Conservation (phyloP, 1,140 invertebrate species). For the Diploscapter pachys region DNA sequence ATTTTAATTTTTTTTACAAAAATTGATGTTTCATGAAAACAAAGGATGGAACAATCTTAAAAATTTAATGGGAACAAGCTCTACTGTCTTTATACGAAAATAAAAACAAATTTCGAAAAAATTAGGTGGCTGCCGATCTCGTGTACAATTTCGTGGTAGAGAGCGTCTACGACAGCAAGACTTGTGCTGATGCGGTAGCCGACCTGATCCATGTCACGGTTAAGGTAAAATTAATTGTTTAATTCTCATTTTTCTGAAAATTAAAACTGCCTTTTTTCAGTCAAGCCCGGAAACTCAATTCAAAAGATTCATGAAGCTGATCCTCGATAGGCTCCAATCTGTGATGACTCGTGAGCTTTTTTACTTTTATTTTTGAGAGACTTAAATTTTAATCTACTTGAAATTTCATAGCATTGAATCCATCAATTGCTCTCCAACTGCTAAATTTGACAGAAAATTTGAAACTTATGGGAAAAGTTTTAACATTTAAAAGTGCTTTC, state of each 20-base stretch:
- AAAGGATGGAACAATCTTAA: no score
- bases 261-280: slow-evolving; percentile 63
- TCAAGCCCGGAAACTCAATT: slow-evolving; percentile 70
- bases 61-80: no score
- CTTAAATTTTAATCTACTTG: background rate
- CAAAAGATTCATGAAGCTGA: slow-evolving; percentile 39
- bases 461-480: no score
- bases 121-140: slow-evolving; percentile 72
- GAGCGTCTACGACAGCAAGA: slow-evolving; percentile 75
- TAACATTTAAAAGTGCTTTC: slow-evolving; percentile 15
- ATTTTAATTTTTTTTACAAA: background rate
- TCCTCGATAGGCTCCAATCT: slow-evolving; percentile 57
- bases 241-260: slow-evolving; percentile 67
- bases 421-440: no score
- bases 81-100: no score
- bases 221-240: slow-evolving; percentile 70
- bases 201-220: slow-evolving; percentile 71
- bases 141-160: slow-evolving; percentile 71
- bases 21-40: slow-evolving; percentile 56
- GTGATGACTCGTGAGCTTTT: slow-evolving; percentile 60
- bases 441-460: no score
- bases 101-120: background rate
- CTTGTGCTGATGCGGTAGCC: slow-evolving; percentile 74
- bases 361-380: background rate
- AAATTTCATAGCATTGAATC: no score